These are phyloP conservation scores for Chaetura pelagica DNA, from an alignment of 2,113 vertebrate species.

Conservation along the genomic window DNA sequence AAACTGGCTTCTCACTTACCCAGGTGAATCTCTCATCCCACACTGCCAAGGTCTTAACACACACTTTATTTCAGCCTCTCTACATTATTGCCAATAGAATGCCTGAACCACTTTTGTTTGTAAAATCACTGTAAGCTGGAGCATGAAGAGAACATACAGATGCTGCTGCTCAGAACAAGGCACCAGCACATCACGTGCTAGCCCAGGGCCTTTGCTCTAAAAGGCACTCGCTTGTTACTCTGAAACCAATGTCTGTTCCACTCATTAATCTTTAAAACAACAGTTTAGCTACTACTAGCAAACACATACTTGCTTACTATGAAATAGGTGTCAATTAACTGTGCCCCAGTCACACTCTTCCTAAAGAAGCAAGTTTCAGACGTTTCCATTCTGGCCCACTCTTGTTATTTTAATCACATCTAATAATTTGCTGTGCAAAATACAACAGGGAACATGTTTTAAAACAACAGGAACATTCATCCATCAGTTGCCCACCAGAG, in stretches of 20 bases:
- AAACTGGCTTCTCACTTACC: neutral
- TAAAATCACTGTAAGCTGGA: neutral
- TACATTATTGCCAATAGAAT: rapidly evolving
- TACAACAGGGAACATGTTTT: neutral
- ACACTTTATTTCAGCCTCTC: neutral
- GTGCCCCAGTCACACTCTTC: neutral
- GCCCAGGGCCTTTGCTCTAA: neutral
- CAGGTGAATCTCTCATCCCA: neutral
- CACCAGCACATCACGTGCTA: neutral
- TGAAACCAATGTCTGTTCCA: neutral
- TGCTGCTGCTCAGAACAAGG: neutral
- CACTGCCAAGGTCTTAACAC: neutral
- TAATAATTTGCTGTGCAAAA: neutral
- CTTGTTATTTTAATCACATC: neutral
- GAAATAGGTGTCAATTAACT: neutral
- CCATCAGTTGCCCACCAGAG: neutral
- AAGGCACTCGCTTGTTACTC: neutral
- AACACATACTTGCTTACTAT: neutral
- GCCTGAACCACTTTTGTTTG: neutral
- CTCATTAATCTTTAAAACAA: slow-evolving; percentile 9
- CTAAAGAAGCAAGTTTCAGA: neutral
- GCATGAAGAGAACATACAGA: neutral
- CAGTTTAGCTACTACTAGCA: neutral
- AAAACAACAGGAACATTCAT: neutral
- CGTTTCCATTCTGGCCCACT: neutral